Evolutionary conservation across 2,888 invertebrate species (phyloP).

Genomic region (Calameuta pallipes): DNA sequence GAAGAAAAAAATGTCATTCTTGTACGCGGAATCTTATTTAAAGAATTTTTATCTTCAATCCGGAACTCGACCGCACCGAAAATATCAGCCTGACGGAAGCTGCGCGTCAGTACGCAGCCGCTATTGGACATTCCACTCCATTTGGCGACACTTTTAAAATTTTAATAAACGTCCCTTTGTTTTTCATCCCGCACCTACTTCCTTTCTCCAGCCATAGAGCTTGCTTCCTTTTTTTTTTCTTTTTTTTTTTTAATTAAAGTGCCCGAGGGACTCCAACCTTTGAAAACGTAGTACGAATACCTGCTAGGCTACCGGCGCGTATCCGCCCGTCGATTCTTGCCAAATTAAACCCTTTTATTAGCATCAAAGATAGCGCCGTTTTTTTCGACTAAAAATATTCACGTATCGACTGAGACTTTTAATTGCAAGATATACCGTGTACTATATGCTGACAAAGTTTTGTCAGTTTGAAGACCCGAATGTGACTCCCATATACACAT

Average conservation of each 20-base stretch:
- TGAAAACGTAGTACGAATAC: neutral
- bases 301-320: neutral
- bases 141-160: slow-evolving; percentile 34
- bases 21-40: too few species aligned
- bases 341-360: neutral
- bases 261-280: neutral
- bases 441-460: neutral
- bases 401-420: neutral
- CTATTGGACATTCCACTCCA: slow-evolving; percentile 40
- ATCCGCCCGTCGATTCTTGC: neutral
- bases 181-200: neutral
- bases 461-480: neutral
- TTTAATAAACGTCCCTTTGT: slow-evolving; percentile 30
- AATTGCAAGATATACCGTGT: neutral
- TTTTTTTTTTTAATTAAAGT: slow-evolving; percentile 27
- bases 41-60: too few species aligned
- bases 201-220: neutral
- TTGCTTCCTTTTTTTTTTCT: slow-evolving; percentile 8
- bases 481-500: too few species aligned
- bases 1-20: too few species aligned
- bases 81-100: neutral
- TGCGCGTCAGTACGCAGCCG: slow-evolving; percentile 24
- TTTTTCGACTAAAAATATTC: neutral
- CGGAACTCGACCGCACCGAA: neutral
- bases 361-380: neutral